phyloP scores from a whole-genome alignment of 2,888 invertebrate genomes.

The Drosophila pseudotalamancana region DNA sequence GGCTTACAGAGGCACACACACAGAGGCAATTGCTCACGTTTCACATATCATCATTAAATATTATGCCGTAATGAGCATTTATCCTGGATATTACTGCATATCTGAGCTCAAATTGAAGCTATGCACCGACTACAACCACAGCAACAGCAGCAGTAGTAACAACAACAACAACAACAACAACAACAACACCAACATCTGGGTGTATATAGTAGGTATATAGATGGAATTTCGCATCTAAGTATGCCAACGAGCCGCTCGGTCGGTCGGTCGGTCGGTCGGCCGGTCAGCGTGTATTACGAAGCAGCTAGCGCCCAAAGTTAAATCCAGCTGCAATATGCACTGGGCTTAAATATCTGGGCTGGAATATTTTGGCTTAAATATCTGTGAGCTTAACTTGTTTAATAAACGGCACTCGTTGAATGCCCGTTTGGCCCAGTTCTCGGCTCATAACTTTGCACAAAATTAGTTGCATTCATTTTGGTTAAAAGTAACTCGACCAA shows the following conservation, averaged over 20 bases:
- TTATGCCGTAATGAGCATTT: conserved; percentile 67
- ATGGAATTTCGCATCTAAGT: conserved; percentile 51
- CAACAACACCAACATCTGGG: no score
- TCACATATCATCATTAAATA: conserved; percentile 70
- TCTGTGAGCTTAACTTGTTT: conserved; percentile 52
- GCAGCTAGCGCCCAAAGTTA: conserved; percentile 32
- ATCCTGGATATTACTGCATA: conserved; percentile 50
- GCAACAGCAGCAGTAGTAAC: not conserved
- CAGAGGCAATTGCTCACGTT: conserved; percentile 3
- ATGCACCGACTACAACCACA: conserved; percentile 16
- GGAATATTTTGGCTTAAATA: conserved; percentile 45
- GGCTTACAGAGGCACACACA: not conserved
- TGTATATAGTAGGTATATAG: conserved; percentile 16
- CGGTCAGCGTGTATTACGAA: conserved; percentile 10
- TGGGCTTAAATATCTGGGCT: no score
- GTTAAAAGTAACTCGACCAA: conserved; percentile 19
- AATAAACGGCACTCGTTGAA: conserved; percentile 27
- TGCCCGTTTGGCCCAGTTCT: conserved; percentile 35
- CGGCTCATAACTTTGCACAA: conserved; percentile 36
- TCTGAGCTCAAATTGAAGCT: conserved; percentile 42
- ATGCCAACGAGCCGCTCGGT: conserved; percentile 13
- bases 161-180: not conserved
- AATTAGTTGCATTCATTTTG: conserved; percentile 51
- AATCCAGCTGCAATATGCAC: conserved; percentile 53
- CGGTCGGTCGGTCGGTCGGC: no score